Base-by-base conservation (phyloP, 2,797 vertebrate genomes). In the Todus mexicanus region DNA sequence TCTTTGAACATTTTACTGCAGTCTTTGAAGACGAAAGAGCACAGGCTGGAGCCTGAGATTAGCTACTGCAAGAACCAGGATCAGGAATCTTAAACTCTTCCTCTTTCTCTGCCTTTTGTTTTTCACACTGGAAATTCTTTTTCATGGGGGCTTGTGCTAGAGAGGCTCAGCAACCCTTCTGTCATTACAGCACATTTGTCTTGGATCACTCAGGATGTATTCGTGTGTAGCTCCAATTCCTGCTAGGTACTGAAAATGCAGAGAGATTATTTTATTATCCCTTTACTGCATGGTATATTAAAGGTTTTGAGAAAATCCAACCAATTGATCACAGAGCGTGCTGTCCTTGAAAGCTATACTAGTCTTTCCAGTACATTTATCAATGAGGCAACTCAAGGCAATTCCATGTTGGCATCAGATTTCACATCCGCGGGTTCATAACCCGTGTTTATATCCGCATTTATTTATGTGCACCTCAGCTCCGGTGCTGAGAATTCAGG, bases 251-350 rank as follows among this genome's bases (percentile, higher is more conserved):
- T 75, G 77, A 40, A 94, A 91, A 83, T 37, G 40, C 78, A 47
- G 85, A 50, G 88, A 83, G 75, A 85, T 92, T 86, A 89, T 93
- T 91, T 89, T 94, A 91, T 94, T 89, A 89, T 93, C 93, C 93
- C 50, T 84, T 90, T 90, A 69, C 84, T 68, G 64, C 82, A 86
- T 64, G 78, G 69, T 80, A 72, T 86, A 73, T 94, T 91, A 91
- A 86, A 84, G 60, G 74, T 91, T 75, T 94, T 54, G 31, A 64
- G 85, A 89, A 89, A 91, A 93, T 89, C 64, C 89, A 80, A 74
- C 69, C 93, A 91, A 79, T 23, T 94, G 91, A 91, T 93, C 85
- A 89, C 60, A 86, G 65, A 91, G n/a, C 59, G 17, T 40, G 69
- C 60, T 89, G 93, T 80, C 88, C 93, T 91, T 91, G 91, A 73